Conservation (phyloP, 2,113 vertebrate species). For the Talpa occidentalis region DNA sequence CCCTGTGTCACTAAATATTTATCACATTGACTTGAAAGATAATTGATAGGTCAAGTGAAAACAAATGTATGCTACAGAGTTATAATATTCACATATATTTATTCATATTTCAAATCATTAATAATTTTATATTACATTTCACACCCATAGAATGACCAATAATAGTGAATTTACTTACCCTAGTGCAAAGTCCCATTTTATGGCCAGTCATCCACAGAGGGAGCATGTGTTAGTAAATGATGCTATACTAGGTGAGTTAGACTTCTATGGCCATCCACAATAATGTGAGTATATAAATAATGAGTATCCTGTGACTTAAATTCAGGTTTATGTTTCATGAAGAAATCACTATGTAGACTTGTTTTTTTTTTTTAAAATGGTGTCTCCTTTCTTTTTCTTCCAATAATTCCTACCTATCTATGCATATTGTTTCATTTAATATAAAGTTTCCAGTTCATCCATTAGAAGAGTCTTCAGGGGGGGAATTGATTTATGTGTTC, state of each 20-base stretch:
- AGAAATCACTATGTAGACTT: not conserved
- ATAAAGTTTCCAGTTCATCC: not conserved
- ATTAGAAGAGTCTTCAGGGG: not conserved
- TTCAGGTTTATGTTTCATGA: slow-evolving; percentile 24
- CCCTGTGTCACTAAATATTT: not conserved
- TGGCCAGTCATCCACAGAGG: no score
- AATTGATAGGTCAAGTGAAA: not conserved
- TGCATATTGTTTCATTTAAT: not conserved
- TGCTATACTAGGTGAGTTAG: not conserved
- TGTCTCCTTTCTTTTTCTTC: not conserved
- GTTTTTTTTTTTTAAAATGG: not conserved
- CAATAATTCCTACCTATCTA: not conserved
- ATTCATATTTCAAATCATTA: slow-evolving; percentile 12
- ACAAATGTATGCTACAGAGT: not conserved
- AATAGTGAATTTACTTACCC: not conserved
- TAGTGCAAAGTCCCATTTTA: not conserved
- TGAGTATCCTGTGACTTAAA: not conserved
- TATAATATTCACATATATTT: not conserved
- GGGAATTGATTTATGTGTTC: not conserved
- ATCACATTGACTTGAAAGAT: not conserved
- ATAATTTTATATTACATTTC: slow-evolving; percentile 1
- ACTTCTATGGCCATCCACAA: not conserved
- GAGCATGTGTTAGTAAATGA: slow-evolving; percentile 47
- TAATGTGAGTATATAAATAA: not conserved
- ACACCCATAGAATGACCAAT: not conserved